Evolutionary conservation across 1,140 invertebrate genomes (phyloP), one percentile per base, ranked within the genome.

Genomic region (Ooceraea biroi): DNA sequence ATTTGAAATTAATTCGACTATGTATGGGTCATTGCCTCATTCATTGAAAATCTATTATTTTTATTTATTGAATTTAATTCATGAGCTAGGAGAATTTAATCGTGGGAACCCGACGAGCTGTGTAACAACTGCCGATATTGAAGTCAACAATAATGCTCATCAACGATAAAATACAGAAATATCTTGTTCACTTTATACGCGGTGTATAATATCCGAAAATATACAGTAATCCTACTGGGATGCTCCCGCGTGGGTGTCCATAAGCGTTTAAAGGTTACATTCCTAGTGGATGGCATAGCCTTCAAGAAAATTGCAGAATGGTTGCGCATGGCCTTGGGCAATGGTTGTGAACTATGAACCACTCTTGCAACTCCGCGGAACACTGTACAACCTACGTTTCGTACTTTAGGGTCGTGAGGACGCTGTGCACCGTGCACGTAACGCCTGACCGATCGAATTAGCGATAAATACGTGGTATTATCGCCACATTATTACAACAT

Each of bases 251-350:
- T 76, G 73, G 46, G n/a, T 36, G 44, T 22, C 19, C 46, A 50
- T 14, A n/a, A 65, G 19, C 27, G 3, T 76, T 76, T 76, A 65
- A 76, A 76, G 44, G 44, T 63, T 65, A 52, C 73, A 65, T 76
- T 76, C 44, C 12, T 76, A 50, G 58, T 76, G 57, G 58, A 48
- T n/a, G 12, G 58, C 27, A 48, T 65, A 25, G 44, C n/a, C 73
- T 76, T 76, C 58, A 65, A 76, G 44, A 76, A 76, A 76, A 65
- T 74, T 50, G 58, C 63, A 50, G 58, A 76, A 76, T 76, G 58
- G 58, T 36, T 65, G 27, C 3, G 30, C 17, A 11, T 58, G 55
- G 14, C 58, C 72, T 76, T 76, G 72, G 7, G n/a, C 19, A 65
- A 30, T 80, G 30, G 44, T 80, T 17, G 41, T 63, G 60, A 76